Conservation (phyloP, 1,140 invertebrate genomes). For the Phenacoccus solenopsis region DNA sequence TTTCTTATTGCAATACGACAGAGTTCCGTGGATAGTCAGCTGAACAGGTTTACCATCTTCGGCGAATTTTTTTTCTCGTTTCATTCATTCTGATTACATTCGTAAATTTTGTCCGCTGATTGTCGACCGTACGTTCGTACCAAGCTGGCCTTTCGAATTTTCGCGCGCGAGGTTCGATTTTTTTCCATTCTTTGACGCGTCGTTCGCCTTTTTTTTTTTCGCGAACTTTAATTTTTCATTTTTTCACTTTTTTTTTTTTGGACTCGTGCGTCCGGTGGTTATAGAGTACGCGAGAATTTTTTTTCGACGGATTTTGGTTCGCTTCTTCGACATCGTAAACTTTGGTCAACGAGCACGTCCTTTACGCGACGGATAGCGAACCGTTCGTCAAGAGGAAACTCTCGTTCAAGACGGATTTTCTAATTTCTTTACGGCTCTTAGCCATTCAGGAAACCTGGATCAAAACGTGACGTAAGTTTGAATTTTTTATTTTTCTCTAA, state of each 20-base stretch:
- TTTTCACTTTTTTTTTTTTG: not conserved
- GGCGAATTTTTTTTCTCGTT: not conserved
- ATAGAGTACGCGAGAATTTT: too few species aligned
- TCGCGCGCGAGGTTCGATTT: too few species aligned
- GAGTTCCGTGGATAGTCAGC: constrained; percentile 8
- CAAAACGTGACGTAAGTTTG: constrained; percentile 11
- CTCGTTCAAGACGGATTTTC: constrained; percentile 12
- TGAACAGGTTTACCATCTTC: constrained; percentile 12
- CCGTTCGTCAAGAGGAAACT: not conserved
- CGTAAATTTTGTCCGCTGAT: not conserved
- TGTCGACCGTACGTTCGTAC: too few species aligned
- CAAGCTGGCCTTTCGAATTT: too few species aligned
- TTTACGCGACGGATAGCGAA: not conserved
- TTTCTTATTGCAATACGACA: constrained; percentile 12
- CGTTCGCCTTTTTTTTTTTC: not conserved
- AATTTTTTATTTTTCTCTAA: not conserved
- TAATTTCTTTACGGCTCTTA: not conserved
- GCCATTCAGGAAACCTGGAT: constrained; percentile 9
- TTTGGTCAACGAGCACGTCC: too few species aligned
- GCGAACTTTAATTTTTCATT: not conserved
- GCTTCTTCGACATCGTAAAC: too few species aligned
- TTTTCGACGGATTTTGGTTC: not conserved
- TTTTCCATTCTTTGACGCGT: too few species aligned
- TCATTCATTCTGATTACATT: not conserved
- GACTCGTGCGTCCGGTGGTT: not conserved